Percentiles rank a stretch among this genome's conserved stretches.
phyloP scores from a whole-genome alignment of 37 sponge, comb jelly and placozoan genomes.

The Theonella swinhoei region DNA sequence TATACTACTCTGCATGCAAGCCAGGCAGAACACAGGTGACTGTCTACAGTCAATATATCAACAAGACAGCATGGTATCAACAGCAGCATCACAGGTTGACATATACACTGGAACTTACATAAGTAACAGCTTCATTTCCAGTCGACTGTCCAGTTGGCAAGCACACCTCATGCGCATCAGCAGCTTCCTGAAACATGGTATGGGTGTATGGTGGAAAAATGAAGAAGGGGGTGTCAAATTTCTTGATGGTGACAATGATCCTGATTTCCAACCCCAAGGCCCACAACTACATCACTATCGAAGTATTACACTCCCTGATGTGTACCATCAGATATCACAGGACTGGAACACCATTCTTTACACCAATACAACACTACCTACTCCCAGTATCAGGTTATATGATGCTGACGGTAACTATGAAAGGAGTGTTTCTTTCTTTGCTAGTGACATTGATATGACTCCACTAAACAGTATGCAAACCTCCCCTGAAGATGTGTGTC shows the following conservation, averaged over 20 bases:
- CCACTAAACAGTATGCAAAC: no score
- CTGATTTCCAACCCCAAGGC: neutral
- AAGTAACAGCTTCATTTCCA: neutral
- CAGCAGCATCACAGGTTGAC: neutral
- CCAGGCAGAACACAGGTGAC: neutral
- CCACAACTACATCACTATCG: constrained; percentile 28
- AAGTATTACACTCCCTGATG: neutral
- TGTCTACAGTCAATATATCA: neutral
- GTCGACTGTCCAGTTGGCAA: no score
- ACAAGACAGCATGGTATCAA: constrained; percentile 3
- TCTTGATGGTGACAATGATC: constrained; percentile 15
- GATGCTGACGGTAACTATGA: constrained; percentile 4
- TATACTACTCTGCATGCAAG: constrained; percentile 15
- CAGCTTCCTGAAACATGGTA: constrained; percentile 1
- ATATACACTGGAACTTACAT: constrained; percentile 10
- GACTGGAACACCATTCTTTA: neutral
- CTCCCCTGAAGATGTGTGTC: no score
- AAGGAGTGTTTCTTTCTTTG: no score
- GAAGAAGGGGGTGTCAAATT: neutral
- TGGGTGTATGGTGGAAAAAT: constrained; percentile 22
- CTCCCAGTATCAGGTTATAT: constrained; percentile 18
- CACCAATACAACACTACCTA: neutral
- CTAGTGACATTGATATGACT: no score
- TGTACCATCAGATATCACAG: neutral
- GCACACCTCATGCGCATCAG: no score